Conservation (phyloP, 2,888 invertebrate genomes). For the Lasiommata megera region DNA sequence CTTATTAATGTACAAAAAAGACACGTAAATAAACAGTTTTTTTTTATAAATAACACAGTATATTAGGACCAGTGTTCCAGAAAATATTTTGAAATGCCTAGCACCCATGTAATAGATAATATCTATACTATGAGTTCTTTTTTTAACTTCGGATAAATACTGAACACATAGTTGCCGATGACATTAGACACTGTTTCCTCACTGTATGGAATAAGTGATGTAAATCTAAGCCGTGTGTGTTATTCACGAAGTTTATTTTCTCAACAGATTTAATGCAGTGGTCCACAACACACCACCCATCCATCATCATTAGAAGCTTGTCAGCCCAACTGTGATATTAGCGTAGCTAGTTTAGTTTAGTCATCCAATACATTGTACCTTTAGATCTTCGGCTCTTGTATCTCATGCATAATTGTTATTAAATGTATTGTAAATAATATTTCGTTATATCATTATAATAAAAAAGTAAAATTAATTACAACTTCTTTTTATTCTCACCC, state of each 20-base stretch:
- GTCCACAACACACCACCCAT: slow-evolving; percentile 76
- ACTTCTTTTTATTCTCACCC: background rate
- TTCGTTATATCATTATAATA: slow-evolving; percentile 20
- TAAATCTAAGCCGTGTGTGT: background rate
- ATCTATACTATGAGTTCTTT: no score
- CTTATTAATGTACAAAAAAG: no score
- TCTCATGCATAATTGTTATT: slow-evolving; percentile 29
- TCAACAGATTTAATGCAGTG: slow-evolving; percentile 74
- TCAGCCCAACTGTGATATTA: slow-evolving; percentile 68
- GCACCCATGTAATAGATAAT: no score
- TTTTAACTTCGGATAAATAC: no score
- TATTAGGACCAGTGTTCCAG: no score
- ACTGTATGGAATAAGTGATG: background rate
- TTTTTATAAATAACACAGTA: no score
- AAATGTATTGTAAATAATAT: slow-evolving; percentile 19
- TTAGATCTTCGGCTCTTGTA: slow-evolving; percentile 24
- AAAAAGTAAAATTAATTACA: slow-evolving; percentile 1
- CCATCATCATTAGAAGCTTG: slow-evolving; percentile 68
- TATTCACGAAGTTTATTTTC: slow-evolving; percentile 40
- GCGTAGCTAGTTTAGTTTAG: slow-evolving; percentile 40
- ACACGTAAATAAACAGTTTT: no score
- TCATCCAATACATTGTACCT: slow-evolving; percentile 13
- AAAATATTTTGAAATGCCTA: no score
- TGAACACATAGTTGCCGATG: no score
- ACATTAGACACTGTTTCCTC: no score